Evolutionary conservation across 2,888 invertebrate species (phyloP).

Genomic region (Phengaris arion): DNA sequence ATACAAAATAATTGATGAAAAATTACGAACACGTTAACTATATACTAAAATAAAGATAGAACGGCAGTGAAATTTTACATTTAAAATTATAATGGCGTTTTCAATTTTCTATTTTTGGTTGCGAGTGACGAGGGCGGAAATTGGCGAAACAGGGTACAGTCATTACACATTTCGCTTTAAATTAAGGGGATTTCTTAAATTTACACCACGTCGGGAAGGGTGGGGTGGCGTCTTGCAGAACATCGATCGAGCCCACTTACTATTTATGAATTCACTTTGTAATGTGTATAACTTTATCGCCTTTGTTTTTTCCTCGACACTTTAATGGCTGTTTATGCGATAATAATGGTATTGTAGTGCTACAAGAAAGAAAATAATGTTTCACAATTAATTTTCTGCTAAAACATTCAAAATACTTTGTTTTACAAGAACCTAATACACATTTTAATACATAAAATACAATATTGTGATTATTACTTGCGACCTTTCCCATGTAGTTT

Average conservation of each 20-base stretch:
- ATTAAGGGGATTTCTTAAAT: constrained; percentile 78
- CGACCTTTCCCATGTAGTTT: too few species aligned
- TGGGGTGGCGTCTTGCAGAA: constrained; percentile 40
- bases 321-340: constrained; percentile 14
- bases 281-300: constrained; percentile 32
- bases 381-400: background rate
- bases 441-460: too few species aligned
- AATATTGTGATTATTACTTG: too few species aligned
- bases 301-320: constrained; percentile 28
- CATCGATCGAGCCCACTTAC: constrained; percentile 55
- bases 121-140: constrained; percentile 69
- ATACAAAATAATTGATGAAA: background rate
- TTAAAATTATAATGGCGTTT: constrained; percentile 52
- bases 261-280: constrained; percentile 40
- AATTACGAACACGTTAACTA: background rate
- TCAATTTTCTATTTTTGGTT: constrained; percentile 68
- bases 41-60: background rate
- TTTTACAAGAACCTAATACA: too few species aligned
- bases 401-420: too few species aligned
- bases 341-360: background rate
- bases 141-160: constrained; percentile 70
- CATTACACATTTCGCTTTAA: constrained; percentile 76
- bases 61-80: background rate
- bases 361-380: constrained; percentile 1
- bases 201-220: constrained; percentile 60